Evolutionary conservation across 2,888 invertebrate species (phyloP).

Genomic region (Mesorhabditis belari): DNA sequence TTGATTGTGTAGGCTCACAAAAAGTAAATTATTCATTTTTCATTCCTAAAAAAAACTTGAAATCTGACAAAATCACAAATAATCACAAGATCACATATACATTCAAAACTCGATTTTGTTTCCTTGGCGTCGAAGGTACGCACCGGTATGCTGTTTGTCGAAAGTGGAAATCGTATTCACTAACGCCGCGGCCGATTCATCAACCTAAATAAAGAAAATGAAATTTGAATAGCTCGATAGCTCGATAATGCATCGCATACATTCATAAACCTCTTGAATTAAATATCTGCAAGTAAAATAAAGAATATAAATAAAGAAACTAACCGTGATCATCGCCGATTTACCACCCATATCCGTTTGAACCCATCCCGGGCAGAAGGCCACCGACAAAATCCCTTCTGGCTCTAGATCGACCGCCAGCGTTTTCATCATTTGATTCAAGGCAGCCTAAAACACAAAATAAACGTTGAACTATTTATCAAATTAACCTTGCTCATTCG

Average conservation of each 20-base stretch:
- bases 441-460: slow-evolving; percentile 8
- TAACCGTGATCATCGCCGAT: slow-evolving; percentile 6
- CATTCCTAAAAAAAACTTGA: no score
- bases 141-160: not conserved
- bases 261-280: not conserved
- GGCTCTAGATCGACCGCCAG: slow-evolving; percentile 5
- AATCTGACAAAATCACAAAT: no score
- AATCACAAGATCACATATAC: no score
- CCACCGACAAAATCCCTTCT: slow-evolving; percentile 7
- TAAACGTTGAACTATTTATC: not conserved
- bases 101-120: not conserved
- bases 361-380: slow-evolving; percentile 21
- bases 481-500: not conserved
- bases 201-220: not conserved
- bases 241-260: not conserved
- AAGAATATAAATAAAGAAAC: no score
- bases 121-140: not conserved
- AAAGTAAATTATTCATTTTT: no score
- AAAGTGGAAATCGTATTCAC: not conserved
- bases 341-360: slow-evolving; percentile 27
- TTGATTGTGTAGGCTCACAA: no score
- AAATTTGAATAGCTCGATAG: not conserved
- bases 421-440: slow-evolving; percentile 17
- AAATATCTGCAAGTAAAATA: not conserved
- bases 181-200: not conserved